Base-by-base conservation (phyloP, 2,113 vertebrate species). In the Apodemus speciosus region DNA sequence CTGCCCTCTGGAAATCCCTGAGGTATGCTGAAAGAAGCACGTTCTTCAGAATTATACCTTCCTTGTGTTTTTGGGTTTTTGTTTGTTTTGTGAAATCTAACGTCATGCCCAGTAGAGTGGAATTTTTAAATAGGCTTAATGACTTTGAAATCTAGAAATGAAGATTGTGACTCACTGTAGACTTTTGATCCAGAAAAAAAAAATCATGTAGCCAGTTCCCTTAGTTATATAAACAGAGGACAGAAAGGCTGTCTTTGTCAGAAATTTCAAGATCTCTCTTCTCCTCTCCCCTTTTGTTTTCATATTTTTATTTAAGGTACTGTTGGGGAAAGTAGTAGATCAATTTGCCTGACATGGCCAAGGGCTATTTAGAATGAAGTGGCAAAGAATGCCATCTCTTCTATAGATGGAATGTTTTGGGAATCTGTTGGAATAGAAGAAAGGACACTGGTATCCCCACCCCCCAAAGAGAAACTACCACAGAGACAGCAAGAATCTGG, bases 151-250 rank as follows among this genome's bases (percentile, higher is more conserved):
- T 94, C 89, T 85, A 72, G 15, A 85, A 43, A 76, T 94, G 18
- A 95, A 90, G 56, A 92, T 27, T 71, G 40, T 79, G 43, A 95
- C 32, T 91, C 85, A 93, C 49, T 79, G 64, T 9, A 69, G 62
- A 53, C 77, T 76, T 89, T 90, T 93, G 92, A 77, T 69, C 35
- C 23, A 94, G 72, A 85, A 86, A 86, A 86, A 89, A 85, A 86
- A 86, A 86, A 89, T 64, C 20, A 91, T 75, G 93, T 93, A 85
- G 32, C 79, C 79, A 91, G 58, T 88, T 93, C 20, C 85, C 51
- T 93, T 90, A 88, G 20, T 85, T 77, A 85, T 64, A 51, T 88
- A 95, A 90, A 95, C 58, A 20, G 15, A 85, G 90, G 58, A 21
- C 23, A 80, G 58, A 69, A 92, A 94, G 76, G 18, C 56, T 80